Conservation (phyloP, 2,888 invertebrate genomes). For the Frankliniella intonsa region DNA sequence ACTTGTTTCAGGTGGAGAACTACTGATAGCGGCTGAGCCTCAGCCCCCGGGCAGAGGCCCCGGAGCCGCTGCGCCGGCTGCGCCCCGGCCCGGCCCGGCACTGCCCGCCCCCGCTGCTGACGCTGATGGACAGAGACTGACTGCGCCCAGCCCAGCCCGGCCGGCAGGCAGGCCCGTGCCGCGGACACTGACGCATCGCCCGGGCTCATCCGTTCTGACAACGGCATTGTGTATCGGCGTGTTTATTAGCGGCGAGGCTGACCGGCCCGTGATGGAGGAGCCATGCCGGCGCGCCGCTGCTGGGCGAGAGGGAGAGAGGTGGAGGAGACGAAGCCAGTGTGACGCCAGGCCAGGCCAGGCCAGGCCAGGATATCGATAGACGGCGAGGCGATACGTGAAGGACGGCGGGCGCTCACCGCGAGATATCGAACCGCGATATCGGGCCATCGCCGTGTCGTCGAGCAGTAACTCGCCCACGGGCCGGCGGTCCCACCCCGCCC, state of each 20-base stretch:
- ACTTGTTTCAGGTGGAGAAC: no score
- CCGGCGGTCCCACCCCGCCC: background rate
- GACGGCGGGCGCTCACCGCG: background rate
- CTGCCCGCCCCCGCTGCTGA: no score
- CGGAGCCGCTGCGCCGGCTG: no score
- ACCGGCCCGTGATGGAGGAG: no score
- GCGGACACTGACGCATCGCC: background rate
- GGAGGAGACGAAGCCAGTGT: no score
- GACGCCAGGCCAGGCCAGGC: background rate
- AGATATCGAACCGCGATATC: background rate
- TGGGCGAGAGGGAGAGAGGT: no score
- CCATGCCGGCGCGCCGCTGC: no score
- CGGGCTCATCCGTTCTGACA: background rate
- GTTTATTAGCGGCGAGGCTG: background rate
- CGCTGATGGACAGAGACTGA: no score
- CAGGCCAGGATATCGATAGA: background rate
- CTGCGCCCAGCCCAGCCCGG: background rate
- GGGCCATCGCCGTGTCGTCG: conserved; percentile 5
- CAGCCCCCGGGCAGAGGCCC: no score
- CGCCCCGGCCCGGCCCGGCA: no score
- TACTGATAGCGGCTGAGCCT: no score
- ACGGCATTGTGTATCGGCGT: background rate
- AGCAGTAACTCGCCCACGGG: background rate
- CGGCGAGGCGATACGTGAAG: background rate
- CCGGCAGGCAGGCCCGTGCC: background rate